phyloP scores from a whole-genome alignment of 2,113 vertebrate species.

The Proterorhinus semilunaris region DNA sequence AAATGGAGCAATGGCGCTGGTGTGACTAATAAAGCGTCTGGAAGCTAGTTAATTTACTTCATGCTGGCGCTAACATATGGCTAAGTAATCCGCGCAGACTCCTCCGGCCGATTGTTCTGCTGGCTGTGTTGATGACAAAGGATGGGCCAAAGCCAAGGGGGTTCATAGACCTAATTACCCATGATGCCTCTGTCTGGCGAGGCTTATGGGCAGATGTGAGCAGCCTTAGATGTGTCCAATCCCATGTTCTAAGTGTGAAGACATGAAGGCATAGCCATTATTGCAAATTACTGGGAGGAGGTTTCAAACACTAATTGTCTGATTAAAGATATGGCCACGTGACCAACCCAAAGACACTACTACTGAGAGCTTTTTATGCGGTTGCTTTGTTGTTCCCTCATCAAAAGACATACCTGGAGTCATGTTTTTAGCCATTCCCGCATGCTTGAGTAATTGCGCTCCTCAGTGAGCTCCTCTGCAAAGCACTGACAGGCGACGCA shows the following conservation, averaged over 20 bases:
- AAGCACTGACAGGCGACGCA: too few species aligned
- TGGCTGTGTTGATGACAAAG: constrained; percentile 42
- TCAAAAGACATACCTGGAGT: too few species aligned
- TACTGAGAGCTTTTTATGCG: too few species aligned
- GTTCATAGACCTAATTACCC: constrained; percentile 60
- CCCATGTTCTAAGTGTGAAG: constrained; percentile 44
- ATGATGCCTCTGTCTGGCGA: constrained; percentile 48
- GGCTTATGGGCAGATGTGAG: constrained; percentile 54
- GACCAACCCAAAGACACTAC: too few species aligned
- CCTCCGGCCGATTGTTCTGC: constrained; percentile 45
- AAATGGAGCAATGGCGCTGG: background rate
- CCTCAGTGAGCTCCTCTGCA: too few species aligned
- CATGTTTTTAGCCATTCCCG: too few species aligned
- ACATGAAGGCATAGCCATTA: constrained; percentile 46
- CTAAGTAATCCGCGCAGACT: constrained; percentile 56
- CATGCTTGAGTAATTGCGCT: too few species aligned
- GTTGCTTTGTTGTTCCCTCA: too few species aligned
- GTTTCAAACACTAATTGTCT: too few species aligned
- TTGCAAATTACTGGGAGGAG: constrained; percentile 36
- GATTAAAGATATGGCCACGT: too few species aligned
- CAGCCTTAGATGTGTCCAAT: constrained; percentile 56
- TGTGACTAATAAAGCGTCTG: constrained; percentile 31
- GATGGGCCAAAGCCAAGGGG: constrained; percentile 56
- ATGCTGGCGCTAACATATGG: constrained; percentile 40
- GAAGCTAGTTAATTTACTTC: constrained; percentile 36